Base-by-base conservation (phyloP, 2,797 vertebrate species). In the Thamnophis elegans region DNA sequence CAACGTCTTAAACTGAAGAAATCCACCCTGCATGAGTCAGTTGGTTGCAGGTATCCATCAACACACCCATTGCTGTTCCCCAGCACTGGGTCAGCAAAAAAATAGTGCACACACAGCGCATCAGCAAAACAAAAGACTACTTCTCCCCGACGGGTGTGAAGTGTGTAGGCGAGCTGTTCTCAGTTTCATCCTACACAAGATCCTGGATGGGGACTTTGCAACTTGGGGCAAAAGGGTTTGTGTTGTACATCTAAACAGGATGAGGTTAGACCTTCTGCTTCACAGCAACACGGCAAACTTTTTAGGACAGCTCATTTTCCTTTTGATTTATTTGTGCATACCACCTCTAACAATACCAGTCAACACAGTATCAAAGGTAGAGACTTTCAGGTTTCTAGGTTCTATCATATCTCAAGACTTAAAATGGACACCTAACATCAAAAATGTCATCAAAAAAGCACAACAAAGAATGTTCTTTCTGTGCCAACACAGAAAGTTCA, bases 251-350 rank as follows among this genome's bases (percentile, higher is more conserved):
- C 36, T 87, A 78, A 94, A 95, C 96, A 97, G 95, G 97, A 97
- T 96, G 96, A 96, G 95, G 96, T 97, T 96, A 96, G 54, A 20
- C 87, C 95, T 93, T 96, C 96, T 94, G 92, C 95, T 94, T 94
- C 92, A 94, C 93, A 92, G 95, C 94, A 94, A 95, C 85, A 16
- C 2, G 90, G 47, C 42, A 92, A 9, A 4, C 88, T 88, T 95
- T 95, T 94, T 95, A 95, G 94, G 96, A 95, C 90, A 94, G 36
- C 87, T 94, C 47, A 22, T 92, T 91, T 95, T 96, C 32, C 87
- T 91, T 85, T 94, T 86, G 88, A 90, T 58, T 22, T 92, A 56
- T 3, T n/a, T 87, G 91, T 85, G 54, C 82, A 87, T 68, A 47
- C 5, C 47, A 47, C 47, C 47, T 47, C 47, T 47, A 3, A 47